Base-by-base conservation (phyloP, 2,797 vertebrate species). In the Melanotaenia nigrans region DNA sequence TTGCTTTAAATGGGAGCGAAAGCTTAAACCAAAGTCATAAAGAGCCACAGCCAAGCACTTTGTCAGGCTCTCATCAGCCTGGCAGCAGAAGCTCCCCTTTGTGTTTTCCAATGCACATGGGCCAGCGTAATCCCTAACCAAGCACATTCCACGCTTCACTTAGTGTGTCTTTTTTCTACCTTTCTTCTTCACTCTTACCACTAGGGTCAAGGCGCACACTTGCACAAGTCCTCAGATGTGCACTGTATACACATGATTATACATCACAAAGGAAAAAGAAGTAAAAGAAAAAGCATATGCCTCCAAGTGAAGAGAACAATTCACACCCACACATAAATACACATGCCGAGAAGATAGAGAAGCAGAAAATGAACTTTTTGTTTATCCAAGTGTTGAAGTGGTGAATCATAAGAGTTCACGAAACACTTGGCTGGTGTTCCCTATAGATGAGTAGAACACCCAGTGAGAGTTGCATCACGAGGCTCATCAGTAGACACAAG, bases 261-360 rank as follows among this genome's bases (percentile, higher is more conserved):
- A 65, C 65, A 65, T 38, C 62, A 40, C 54, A 75, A 64, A 73
- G 61, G 60, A 45, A 58, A 66, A 42, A 65, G 64, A 65, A 36
- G 38, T 53, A 55, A 24, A 32, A 16, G 35, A 24, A 42, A 40
- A 40, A 80, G 60, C 61, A 81, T 36, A 73, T 42, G 71, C 79
- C 78, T 85, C 63, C 0, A 32, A 79, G 73, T 61, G 73, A 64
- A 86, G 68, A 86, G 82, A 80, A 59, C 69, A 59, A 56, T 78
- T 78, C 66, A 84, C 83, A 62, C 90, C 85, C 82, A 89, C 90
- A 69, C 83, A 81, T 61, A 81, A 85, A 87, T 61, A 85, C 68
- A 76, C 81, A 85, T 28, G 64, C 55, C 30, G 74, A 73, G 73
- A 78, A 82, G 70, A 82, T 33, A 65, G 24, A 64, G 77, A 78